Evolutionary conservation across 2,113 vertebrate genomes (phyloP).

Genomic region (Takifugu bimaculatus): DNA sequence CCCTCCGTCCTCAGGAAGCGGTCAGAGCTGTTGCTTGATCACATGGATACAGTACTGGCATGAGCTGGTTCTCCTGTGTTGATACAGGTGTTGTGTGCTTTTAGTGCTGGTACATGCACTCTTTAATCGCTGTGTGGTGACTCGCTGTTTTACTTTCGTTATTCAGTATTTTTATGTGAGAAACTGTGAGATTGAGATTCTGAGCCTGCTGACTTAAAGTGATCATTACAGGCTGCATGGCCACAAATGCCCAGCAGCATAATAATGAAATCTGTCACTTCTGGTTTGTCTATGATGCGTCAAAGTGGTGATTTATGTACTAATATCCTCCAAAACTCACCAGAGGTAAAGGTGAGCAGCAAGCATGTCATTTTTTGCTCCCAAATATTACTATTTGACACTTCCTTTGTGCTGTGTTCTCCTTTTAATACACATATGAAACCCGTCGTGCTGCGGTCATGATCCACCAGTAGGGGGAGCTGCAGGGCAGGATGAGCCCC

Average conservation of each 20-base stretch:
- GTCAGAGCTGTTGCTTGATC: conserved; percentile 3
- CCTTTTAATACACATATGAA: conserved; percentile 5
- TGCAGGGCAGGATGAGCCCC: conserved; percentile 49
- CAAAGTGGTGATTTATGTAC: conserved; percentile 26
- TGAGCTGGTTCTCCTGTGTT: conserved; percentile 9
- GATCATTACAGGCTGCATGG: conserved; percentile 42
- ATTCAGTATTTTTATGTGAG: too few species aligned
- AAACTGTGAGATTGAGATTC: too few species aligned
- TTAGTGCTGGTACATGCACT: too few species aligned
- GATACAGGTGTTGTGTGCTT: background rate
- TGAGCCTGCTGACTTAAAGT: too few species aligned
- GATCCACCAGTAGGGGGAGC: conserved; percentile 59
- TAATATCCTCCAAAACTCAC: conserved; percentile 42
- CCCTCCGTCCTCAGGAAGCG: conserved; percentile 17
- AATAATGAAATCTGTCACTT: conserved; percentile 56
- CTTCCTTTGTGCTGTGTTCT: background rate
- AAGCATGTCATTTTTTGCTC: background rate
- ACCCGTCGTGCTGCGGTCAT: background rate
- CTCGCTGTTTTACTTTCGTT: conserved; percentile 28
- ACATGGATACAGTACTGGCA: conserved; percentile 13
- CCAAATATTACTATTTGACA: conserved; percentile 8
- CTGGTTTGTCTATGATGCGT: conserved; percentile 59
- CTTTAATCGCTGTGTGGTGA: conserved; percentile 12
- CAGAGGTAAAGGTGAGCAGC: background rate
- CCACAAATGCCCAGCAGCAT: conserved; percentile 54